Evolutionary conservation across 2,113 vertebrate genomes (phyloP), one percentile per base, ranked within the genome.

Genomic region (Phalacrocorax aristotelis): DNA sequence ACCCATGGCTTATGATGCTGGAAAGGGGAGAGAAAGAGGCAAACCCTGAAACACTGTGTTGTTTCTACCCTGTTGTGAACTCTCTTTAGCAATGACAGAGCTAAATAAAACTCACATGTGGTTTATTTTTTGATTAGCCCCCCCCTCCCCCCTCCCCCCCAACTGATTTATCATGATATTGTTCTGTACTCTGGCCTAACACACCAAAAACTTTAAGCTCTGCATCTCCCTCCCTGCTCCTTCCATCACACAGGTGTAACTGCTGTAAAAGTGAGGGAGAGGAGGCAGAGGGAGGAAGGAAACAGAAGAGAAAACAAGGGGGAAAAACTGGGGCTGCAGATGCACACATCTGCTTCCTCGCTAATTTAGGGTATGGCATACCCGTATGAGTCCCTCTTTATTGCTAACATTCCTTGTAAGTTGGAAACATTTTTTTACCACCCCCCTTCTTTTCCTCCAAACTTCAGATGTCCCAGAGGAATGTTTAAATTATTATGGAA

Each of bases 401-500:
- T 66, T 70, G 60, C 48, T 65, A 57, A 36, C 93, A 91, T 93
- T 95, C 95, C 70, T 84, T 29, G 0, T 20, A 16, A 88, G 89
- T 85, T 51, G 79, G 87, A 62, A 79, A 71, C 82, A 9, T 49
- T 83, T 69, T 89, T 84, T 79, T 70, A 48, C 21, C 36, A 34
- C 20, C 36, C 42, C 23, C 61, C 54, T 20, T n/a, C 82, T 51
- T 60, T 91, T 83, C 62, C 52, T 68, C 40, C 64, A 32, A 40
- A 60, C 83, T 46, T 93, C 95, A 93, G 76, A 76, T 49, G 86
- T 83, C 95, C 75, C 93, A 38, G 72, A 95, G 97, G 95, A 94
- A 85, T 74, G 97, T 90, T 93, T 62, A 64, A 83, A 91, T 57
- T 54, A 58, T 75, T 70, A 85, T 8, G 62, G 87, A 90, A 54